phyloP scores from a whole-genome alignment of 2,113 vertebrate species.

The Collichthys lucidus region DNA sequence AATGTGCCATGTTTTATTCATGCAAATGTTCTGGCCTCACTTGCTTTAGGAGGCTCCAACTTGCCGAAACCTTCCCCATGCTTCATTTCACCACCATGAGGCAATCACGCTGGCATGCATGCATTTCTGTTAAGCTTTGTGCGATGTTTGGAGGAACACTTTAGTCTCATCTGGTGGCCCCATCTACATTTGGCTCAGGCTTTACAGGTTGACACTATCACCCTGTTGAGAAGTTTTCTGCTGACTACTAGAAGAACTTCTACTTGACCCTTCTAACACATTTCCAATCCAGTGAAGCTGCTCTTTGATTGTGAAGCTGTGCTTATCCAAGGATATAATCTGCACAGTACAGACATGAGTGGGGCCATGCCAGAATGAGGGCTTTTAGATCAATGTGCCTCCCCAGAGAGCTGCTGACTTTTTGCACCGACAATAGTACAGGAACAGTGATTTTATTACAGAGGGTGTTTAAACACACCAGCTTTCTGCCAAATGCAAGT shows the following conservation, averaged over 20 bases:
- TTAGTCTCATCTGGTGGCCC: not conserved
- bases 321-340: slow-evolving; percentile 87
- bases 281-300: slow-evolving; percentile 87
- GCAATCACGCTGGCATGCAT: slow-evolving; percentile 40
- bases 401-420: slow-evolving; percentile 83
- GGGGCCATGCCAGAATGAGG: slow-evolving; percentile 76
- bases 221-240: slow-evolving; percentile 76
- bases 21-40: slow-evolving; percentile 52
- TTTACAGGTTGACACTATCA: slow-evolving; percentile 20
- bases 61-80: slow-evolving; percentile 60
- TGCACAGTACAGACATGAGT: slow-evolving; percentile 75
- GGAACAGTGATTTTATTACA: slow-evolving; percentile 85
- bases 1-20: slow-evolving; percentile 79
- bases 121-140: not conserved
- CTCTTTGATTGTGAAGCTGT: slow-evolving; percentile 82
- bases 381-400: slow-evolving; percentile 89
- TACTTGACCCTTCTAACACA: slow-evolving; percentile 83
- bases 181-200: slow-evolving; percentile 5
- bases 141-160: slow-evolving; percentile 11
- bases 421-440: slow-evolving; percentile 81
- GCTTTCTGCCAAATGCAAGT: slow-evolving; percentile 36
- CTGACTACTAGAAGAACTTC: slow-evolving; percentile 82
- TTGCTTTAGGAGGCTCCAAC: slow-evolving; percentile 59
- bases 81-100: slow-evolving; percentile 65
- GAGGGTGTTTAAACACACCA: slow-evolving; percentile 47